These are phyloP conservation scores for Syngnathus floridae DNA, from an alignment of 2,113 vertebrate genomes.

Conservation along the genomic window DNA sequence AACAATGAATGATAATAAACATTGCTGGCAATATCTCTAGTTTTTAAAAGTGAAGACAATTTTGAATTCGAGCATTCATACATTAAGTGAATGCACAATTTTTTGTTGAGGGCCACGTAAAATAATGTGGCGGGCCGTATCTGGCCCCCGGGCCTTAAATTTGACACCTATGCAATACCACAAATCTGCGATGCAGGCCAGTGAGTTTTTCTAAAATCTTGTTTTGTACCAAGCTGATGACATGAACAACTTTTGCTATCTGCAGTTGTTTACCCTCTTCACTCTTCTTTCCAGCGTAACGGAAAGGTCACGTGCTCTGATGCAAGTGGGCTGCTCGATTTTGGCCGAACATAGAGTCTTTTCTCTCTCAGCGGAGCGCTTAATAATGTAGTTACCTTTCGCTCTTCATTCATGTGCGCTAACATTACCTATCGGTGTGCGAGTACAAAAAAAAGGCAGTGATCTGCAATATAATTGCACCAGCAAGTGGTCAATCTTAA, in stretches of 20 bases:
- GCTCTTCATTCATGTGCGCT: constrained; percentile 35
- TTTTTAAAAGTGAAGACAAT: too few species aligned
- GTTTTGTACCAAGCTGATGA: constrained; percentile 45
- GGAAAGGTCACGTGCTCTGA: constrained; percentile 68
- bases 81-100: too few species aligned
- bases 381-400: constrained; percentile 62
- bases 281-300: constrained; percentile 25
- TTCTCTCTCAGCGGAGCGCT: constrained; percentile 48
- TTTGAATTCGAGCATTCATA: too few species aligned
- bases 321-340: constrained; percentile 63
- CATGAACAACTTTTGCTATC: constrained; percentile 57
- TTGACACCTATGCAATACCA: too few species aligned
- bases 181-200: neutral
- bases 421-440: constrained; percentile 41
- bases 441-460: constrained; percentile 15
- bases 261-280: constrained; percentile 58
- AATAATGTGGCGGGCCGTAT: too few species aligned
- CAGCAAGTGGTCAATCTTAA: constrained; percentile 59
- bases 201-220: constrained; percentile 19
- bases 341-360: constrained; percentile 59
- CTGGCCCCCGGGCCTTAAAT: too few species aligned
- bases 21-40: too few species aligned
- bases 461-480: constrained; percentile 59
- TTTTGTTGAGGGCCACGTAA: too few species aligned
- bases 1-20: too few species aligned